Percentiles rank a stretch among this genome's conserved stretches.
Evolutionary conservation across 2,797 vertebrate genomes (phyloP).

Genomic region (Urocyon cinereoargenteus): DNA sequence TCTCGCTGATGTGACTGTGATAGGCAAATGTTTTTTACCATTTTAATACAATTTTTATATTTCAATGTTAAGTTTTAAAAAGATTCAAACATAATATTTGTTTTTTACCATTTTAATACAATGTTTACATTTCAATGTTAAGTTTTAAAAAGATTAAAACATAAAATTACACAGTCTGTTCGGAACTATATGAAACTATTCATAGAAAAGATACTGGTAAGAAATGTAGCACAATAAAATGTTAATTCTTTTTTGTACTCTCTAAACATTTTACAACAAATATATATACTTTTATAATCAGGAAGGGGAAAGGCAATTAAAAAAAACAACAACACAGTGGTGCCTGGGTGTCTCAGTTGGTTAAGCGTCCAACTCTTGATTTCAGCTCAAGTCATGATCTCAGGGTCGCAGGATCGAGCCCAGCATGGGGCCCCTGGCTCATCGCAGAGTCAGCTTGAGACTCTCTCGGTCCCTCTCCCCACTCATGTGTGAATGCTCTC

Average conservation of each 20-base stretch:
- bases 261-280: not conserved
- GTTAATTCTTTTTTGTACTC: not conserved
- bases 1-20: not conserved
- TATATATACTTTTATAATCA: not conserved
- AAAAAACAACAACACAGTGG: not conserved
- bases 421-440: not conserved
- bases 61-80: not conserved
- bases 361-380: not conserved
- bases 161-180: constrained; percentile 15
- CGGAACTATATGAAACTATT: constrained; percentile 16
- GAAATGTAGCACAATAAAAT: not conserved
- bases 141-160: not conserved
- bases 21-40: not conserved
- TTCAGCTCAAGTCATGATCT: not conserved
- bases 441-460: not conserved
- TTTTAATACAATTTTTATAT: constrained; percentile 40
- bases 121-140: not conserved
- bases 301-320: not conserved
- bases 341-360: not conserved
- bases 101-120: constrained; percentile 41
- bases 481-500: not conserved
- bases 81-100: not conserved
- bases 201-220: constrained; percentile 23
- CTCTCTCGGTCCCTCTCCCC: not conserved
- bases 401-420: not conserved